phyloP scores from a whole-genome alignment of 30 jellyfish, hydroid and myxozoan species.

The Cassiopea xamachana region DNA sequence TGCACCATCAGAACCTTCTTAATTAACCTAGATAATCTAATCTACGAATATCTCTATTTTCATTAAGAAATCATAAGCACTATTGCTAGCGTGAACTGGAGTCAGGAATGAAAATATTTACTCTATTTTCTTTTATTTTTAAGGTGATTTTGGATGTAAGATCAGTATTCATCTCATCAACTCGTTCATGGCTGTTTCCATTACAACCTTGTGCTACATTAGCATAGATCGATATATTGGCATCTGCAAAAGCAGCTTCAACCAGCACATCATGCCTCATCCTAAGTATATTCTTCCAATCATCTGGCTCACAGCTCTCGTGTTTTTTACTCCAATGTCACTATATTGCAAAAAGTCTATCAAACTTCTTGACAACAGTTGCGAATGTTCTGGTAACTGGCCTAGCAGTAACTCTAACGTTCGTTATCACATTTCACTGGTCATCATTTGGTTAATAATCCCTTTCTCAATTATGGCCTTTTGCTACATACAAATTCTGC shows the following conservation, averaged over 20 bases:
- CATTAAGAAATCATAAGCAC: too few species aligned
- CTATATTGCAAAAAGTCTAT: constrained; percentile 1
- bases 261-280: background rate
- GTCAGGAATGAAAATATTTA: too few species aligned
- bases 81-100: too few species aligned
- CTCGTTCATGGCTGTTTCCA: constrained; percentile 12
- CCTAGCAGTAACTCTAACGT: constrained; percentile 3
- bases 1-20: too few species aligned
- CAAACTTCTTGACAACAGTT: background rate
- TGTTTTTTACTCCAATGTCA: background rate
- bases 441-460: background rate
- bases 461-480: constrained; percentile 18
- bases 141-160: constrained; percentile 48
- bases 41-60: too few species aligned
- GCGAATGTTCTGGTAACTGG: constrained; percentile 31
- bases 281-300: background rate
- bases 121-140: background rate
- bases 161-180: constrained; percentile 19
- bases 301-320: constrained; percentile 11
- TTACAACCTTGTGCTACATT: constrained; percentile 8
- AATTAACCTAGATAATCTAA: too few species aligned
- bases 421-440: background rate
- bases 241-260: constrained; percentile 11
- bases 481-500: constrained; percentile 4
- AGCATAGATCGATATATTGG: constrained; percentile 45